Conservation (phyloP, 2,113 vertebrate species). For the Spea bombifrons region DNA sequence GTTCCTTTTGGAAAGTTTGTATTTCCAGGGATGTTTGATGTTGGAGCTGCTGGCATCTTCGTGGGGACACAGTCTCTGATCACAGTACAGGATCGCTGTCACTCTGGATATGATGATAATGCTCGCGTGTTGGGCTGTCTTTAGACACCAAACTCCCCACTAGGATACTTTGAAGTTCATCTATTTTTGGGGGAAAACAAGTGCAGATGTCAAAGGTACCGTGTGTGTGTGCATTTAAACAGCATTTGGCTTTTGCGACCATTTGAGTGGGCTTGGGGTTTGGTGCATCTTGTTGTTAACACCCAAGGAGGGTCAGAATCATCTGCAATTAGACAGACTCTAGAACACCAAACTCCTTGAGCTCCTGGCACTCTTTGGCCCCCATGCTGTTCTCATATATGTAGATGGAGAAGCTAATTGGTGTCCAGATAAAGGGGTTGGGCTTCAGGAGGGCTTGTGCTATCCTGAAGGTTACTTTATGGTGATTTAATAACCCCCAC, state of each 20-base stretch:
- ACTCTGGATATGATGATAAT: background rate
- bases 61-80: background rate
- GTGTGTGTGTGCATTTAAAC: background rate
- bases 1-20: constrained; percentile 21
- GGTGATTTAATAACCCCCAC: background rate
- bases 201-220: background rate
- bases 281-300: too few species aligned
- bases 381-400: background rate
- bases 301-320: too few species aligned
- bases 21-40: background rate
- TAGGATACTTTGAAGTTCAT: background rate
- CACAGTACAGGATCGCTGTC: background rate
- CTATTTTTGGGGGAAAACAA: background rate
- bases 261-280: background rate
- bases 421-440: background rate
- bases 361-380: background rate
- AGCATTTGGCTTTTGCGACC: background rate
- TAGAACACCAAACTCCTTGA: too few species aligned
- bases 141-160: background rate
- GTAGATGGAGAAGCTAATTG: background rate
- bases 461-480: background rate
- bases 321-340: too few species aligned
- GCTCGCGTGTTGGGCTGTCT: background rate
- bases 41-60: background rate
- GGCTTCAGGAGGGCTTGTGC: constrained; percentile 5